A percentile compares a stretch with the other conserved stretches of the same genome.
phyloP scores from a whole-genome alignment of 2,888 invertebrate species.

The Drosophila macrospina region DNA sequence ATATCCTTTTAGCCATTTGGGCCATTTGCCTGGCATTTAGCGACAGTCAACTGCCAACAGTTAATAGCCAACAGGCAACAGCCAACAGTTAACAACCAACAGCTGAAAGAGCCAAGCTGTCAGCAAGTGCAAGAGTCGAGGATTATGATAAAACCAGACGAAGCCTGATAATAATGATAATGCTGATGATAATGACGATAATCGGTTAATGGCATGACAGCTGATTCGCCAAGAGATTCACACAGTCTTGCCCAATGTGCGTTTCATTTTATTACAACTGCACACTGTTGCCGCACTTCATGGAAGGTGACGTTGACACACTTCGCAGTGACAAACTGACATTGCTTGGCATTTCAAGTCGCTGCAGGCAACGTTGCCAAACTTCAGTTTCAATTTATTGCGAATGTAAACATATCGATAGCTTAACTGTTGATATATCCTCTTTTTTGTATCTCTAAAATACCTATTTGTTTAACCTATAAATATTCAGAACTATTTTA shows the following conservation, averaged over 20 bases:
- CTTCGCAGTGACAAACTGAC: not conserved
- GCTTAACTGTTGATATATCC: not conserved
- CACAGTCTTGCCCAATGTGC: not conserved
- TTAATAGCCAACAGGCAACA: too few species aligned
- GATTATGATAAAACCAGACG: slow-evolving; percentile 42
- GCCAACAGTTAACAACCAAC: too few species aligned
- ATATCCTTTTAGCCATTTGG: slow-evolving; percentile 19
- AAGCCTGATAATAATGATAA: slow-evolving; percentile 29
- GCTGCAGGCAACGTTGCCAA: not conserved
- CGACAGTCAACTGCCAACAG: slow-evolving; percentile 34
- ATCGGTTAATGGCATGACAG: slow-evolving; percentile 15
- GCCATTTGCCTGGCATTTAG: slow-evolving; percentile 51
- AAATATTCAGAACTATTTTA: too few species aligned
- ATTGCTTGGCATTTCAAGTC: not conserved
- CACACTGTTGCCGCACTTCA: slow-evolving; percentile 25
- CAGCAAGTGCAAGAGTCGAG: slow-evolving; percentile 21
- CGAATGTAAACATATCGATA: not conserved
- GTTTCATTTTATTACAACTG: slow-evolving; percentile 5
- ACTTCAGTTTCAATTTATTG: not conserved
- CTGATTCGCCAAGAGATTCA: not conserved
- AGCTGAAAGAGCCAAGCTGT: slow-evolving; percentile 12
- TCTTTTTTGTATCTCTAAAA: too few species aligned
- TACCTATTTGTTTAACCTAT: too few species aligned
- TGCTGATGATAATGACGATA: slow-evolving; percentile 13
- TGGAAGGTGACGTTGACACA: not conserved